A percentile compares a stretch with the other conserved stretches of the same genome.
phyloP scores from a whole-genome alignment of 2,113 vertebrate species.

The Lutjanus erythropterus region DNA sequence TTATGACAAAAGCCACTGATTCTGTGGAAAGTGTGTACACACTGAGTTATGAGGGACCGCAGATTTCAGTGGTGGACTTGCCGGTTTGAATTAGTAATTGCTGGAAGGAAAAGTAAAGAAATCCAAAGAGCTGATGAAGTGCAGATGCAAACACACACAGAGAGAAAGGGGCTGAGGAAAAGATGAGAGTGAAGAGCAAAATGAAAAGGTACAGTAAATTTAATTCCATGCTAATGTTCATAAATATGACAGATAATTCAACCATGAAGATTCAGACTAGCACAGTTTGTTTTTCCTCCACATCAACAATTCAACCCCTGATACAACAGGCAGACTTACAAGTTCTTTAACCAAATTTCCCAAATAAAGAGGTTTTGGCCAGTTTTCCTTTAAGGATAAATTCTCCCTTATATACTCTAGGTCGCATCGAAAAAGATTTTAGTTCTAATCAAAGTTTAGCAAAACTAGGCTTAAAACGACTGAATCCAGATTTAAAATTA shows the following conservation, averaged over 20 bases:
- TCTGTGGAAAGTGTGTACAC: neutral
- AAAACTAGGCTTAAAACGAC: no score
- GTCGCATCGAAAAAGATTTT: no score
- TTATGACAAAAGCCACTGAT: constrained; percentile 11
- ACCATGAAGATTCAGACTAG: constrained; percentile 1
- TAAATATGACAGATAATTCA: constrained; percentile 22
- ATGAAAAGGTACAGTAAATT: constrained; percentile 9
- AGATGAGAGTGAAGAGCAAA: constrained; percentile 14
- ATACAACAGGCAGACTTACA: neutral
- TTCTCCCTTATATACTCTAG: neutral
- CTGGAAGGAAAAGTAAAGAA: constrained; percentile 42
- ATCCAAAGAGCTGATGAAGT: constrained; percentile 54
- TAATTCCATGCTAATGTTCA: constrained; percentile 5
- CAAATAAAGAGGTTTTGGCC: neutral
- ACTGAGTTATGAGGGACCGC: neutral
- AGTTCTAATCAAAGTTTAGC: no score
- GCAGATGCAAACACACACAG: constrained; percentile 50
- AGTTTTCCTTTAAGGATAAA: neutral
- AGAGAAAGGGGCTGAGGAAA: neutral
- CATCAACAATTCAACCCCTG: neutral
- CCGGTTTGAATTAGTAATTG: constrained; percentile 52
- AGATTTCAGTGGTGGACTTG: neutral
- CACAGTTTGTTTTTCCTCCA: neutral
- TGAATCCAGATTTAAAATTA: no score
- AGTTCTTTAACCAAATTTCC: neutral